These are phyloP conservation scores for Bufo gargarizans DNA, from an alignment of 2,113 vertebrate species.

Conservation along the genomic window DNA sequence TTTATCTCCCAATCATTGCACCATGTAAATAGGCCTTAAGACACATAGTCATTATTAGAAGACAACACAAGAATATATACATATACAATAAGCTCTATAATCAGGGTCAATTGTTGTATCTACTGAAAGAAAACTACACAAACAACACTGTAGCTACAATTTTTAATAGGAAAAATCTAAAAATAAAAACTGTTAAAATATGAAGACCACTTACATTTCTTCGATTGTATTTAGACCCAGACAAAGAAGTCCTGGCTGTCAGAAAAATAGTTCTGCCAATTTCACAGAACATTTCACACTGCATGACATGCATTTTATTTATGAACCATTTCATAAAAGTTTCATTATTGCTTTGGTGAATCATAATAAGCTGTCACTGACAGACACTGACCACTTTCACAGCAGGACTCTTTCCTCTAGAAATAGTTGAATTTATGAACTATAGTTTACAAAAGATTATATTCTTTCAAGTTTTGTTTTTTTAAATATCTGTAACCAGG, in stretches of 20 bases:
- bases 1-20: too few relatives aligned
- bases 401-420: background rate
- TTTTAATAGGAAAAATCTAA: background rate
- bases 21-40: too few relatives aligned
- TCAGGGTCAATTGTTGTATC: background rate
- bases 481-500: too few relatives aligned
- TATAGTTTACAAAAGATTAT: too few relatives aligned
- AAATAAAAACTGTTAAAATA: background rate
- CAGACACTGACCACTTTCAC: background rate
- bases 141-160: background rate
- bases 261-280: constrained; percentile 25
- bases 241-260: constrained; percentile 21
- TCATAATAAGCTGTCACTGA: constrained; percentile 33
- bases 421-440: background rate
- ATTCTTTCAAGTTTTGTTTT: too few relatives aligned
- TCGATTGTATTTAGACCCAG: background rate
- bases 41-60: too few relatives aligned
- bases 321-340: constrained; percentile 42
- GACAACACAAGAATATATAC: too few relatives aligned
- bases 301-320: constrained; percentile 26
- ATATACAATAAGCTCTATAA: background rate
- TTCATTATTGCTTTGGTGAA: constrained; percentile 23
- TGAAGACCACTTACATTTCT: background rate
- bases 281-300: constrained; percentile 40
- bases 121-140: background rate